These are phyloP conservation scores for Lucilia sericata DNA, from an alignment of 1,140 invertebrate species.

Conservation along the genomic window DNA sequence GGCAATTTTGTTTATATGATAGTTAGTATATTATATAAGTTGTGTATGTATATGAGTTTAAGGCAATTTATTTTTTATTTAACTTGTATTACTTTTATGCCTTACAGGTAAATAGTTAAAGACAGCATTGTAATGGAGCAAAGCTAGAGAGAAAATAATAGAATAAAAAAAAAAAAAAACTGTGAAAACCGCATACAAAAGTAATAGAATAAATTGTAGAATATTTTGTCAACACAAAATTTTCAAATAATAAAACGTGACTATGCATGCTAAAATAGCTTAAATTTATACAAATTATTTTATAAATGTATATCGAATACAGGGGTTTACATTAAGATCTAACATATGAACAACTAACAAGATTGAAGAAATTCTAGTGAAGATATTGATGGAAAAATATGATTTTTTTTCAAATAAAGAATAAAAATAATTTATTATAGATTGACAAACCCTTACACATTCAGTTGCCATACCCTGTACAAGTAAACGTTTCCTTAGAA, in stretches of 20 bases:
- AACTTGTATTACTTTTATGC: conserved; percentile 8
- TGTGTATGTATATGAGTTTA: background rate
- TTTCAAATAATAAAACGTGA: conserved; percentile 27
- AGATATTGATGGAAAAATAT: too few species aligned
- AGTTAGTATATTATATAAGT: background rate
- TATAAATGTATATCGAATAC: too few species aligned
- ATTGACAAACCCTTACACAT: too few species aligned
- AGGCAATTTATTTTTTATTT: background rate
- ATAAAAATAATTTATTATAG: too few species aligned
- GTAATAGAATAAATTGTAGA: conserved; percentile 10
- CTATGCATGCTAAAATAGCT: conserved; percentile 23
- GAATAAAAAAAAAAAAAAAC: background rate
- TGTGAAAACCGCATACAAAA: background rate
- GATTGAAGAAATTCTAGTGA: too few species aligned
- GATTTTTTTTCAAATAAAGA: too few species aligned
- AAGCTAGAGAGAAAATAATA: background rate
- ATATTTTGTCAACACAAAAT: conserved; percentile 11
- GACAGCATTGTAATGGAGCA: background rate
- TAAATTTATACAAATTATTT: background rate
- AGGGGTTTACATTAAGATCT: too few species aligned
- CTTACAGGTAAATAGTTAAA: conserved; percentile 2
- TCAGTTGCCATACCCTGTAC: too few species aligned
- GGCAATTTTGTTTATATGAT: background rate
- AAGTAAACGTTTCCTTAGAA: too few species aligned
- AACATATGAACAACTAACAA: too few species aligned